Base-by-base conservation (phyloP, 2,113 vertebrate species). In the Ictalurus furcatus region DNA sequence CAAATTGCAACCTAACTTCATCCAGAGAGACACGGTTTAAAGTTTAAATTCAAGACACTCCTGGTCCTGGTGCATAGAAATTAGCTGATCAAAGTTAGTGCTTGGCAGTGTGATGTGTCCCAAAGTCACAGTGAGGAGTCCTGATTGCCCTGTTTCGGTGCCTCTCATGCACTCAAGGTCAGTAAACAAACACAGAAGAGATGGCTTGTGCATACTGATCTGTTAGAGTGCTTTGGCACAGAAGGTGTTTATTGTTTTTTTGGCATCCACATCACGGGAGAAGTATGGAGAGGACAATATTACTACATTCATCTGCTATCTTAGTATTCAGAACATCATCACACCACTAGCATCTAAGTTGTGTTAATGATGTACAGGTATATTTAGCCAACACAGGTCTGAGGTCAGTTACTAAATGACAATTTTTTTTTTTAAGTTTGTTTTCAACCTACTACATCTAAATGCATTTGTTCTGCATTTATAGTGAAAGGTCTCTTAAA, bases 121-220 rank as follows among this genome's bases (percentile, higher is more conserved):
- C 86, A 1, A 34, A 90, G 90, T 94, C 92, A 93, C 0, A 28
- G 92, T 85, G 87, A 85, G 61, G 69, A 87, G 69, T 85, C 89
- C 81, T 44, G 40, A 76, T 90, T 87, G 63, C 86, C 89, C 90
- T 79, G 90, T 91, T 91, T 91, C 90, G 74, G 88, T 92, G 91
- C 86, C 90, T 88, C 85, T 89, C 16, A 7, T 56, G 30, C 48
- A 65, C 74, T 93, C 90, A 86, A 91, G 88, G 92, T 89, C 85
- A 21, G 91, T 92, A 91, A 94, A 94, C 92, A 94, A 92, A 92
- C 84, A 81, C 40, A 81, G 81, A 79, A 52, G 87, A 86, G 69
- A 87, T 58, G 67, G 73, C 3, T 69, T 52, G 80, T 56, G 90
- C 88, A 74, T 88, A 65, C 48, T 0, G 74, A 79, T 90, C 85